Evolutionary conservation across 2,797 vertebrate species (phyloP).

Genomic region (Peromyscus melanophrys): DNA sequence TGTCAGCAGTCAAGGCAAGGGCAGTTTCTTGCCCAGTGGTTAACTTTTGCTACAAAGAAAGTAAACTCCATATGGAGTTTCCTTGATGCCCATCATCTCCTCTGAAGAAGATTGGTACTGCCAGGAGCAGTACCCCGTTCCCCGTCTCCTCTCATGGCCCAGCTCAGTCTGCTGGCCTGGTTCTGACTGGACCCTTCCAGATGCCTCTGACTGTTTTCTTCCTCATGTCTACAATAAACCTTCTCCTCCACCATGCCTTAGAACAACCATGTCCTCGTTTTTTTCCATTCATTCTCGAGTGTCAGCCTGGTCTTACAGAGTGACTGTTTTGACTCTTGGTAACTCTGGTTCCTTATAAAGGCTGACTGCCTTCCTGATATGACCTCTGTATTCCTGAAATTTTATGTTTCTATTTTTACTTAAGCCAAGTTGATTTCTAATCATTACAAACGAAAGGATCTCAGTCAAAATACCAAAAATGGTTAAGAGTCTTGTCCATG

Average conservation of each 20-base stretch:
- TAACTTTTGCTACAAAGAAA: no score
- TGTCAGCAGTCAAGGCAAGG: no score
- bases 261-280: not conserved
- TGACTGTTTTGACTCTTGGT: not conserved
- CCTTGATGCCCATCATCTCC: no score
- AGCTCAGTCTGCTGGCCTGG: not conserved
- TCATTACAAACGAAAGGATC: slow-evolving; percentile 24
- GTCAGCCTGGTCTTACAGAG: not conserved
- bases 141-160: not conserved
- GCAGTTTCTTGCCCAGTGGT: no score
- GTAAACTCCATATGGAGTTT: no score
- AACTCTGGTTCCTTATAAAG: not conserved
- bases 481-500: not conserved
- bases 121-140: no score
- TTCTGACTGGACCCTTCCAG: not conserved
- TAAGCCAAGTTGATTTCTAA: not conserved
- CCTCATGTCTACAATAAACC: not conserved
- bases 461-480: slow-evolving; percentile 27
- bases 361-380: not conserved
- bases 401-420: slow-evolving; percentile 1
- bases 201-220: not conserved
- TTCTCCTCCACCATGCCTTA: not conserved
- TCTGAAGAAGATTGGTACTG: no score
- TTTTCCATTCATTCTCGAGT: not conserved
- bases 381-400: not conserved